Base-by-base conservation (phyloP, 2,113 vertebrate species). In the Microcebus ravelobensis region DNA sequence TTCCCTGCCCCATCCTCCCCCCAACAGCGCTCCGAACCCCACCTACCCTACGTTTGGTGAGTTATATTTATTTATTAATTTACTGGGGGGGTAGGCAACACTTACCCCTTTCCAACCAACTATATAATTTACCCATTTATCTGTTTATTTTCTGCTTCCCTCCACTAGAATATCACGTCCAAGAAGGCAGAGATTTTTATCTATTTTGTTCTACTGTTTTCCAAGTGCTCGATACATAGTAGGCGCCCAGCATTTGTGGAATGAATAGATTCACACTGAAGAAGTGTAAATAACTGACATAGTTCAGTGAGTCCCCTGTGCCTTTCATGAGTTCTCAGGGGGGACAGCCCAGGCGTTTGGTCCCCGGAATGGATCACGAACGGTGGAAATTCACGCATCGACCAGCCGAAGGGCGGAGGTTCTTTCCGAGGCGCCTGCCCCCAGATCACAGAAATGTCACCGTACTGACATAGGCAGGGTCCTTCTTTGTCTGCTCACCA, bases 251-350 rank as follows among this genome's bases (percentile, higher is more conserved):
- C 39, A 74, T 39, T 67, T 57, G 21, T 55, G 42, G 31, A 82
- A 67, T 8, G 23, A 79, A 65, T 9, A 36, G 63, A 29, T 59
- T 85, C 65, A 59, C n/a, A 31, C 2, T 67, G 76, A 59, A 34
- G 70, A 59, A 34, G 12, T 29, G 13, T 34, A 68, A 85, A 31
- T 42, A 17, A 52, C 0, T 39, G 31, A 52, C 6, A 1, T 0
- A 21, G 3, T 42, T 63, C 55, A 55, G 61, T 45, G 67, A 61
- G 34, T 25, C 15, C 25, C 68, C 45, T 0, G 0, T 55, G 55
- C 15, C 52, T 55, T 39, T 31, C 23, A n/a, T 23, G 9, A 29
- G 34, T 55, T 83, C 87, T 86, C n/a, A 63, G 42, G 83, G 42
- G 13, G 39, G 5, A 36, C n/a, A 39, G 20, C 17, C 83, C 25